phyloP scores from a whole-genome alignment of 2,797 vertebrate genomes.

The Sebastes minor region DNA sequence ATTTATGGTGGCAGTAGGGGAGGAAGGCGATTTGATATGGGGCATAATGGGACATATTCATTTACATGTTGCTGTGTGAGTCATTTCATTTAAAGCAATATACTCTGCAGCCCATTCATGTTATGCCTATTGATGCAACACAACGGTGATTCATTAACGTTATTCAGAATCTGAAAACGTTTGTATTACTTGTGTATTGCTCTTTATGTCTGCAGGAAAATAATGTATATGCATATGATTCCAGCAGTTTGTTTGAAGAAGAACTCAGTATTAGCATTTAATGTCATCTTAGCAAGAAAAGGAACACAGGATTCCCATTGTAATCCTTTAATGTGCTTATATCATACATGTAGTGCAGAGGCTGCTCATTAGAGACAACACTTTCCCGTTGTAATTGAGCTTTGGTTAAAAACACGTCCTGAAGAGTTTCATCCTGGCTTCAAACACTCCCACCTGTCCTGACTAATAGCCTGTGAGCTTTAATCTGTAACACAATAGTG shows the following conservation, averaged over 20 bases:
- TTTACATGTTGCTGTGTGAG: not conserved
- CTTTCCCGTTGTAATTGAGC: slow-evolving; percentile 81
- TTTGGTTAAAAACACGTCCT: slow-evolving; percentile 73
- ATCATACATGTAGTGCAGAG: slow-evolving; percentile 39
- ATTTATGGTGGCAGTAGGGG: slow-evolving; percentile 61
- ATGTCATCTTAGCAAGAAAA: not conserved
- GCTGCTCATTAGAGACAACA: slow-evolving; percentile 79
- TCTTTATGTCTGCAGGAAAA: not conserved
- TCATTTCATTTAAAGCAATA: not conserved
- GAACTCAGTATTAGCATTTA: not conserved
- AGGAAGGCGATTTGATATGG: slow-evolving; percentile 60
- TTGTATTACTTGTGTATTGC: not conserved
- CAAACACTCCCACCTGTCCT: slow-evolving; percentile 66
- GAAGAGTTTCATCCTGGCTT: slow-evolving; percentile 73
- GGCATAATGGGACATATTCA: not conserved
- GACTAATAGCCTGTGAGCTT: slow-evolving; percentile 81
- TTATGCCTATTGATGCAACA: not conserved
- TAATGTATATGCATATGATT: not conserved
- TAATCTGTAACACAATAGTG: slow-evolving; percentile 72
- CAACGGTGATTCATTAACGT: not conserved
- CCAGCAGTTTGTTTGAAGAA: not conserved
- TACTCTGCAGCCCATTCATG: not conserved
- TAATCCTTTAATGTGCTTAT: slow-evolving; percentile 14
- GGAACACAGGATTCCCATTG: not conserved
- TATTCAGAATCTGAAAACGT: not conserved